phyloP scores from a whole-genome alignment of 2,113 vertebrate genomes.

The Hippoglossus stenolepis region DNA sequence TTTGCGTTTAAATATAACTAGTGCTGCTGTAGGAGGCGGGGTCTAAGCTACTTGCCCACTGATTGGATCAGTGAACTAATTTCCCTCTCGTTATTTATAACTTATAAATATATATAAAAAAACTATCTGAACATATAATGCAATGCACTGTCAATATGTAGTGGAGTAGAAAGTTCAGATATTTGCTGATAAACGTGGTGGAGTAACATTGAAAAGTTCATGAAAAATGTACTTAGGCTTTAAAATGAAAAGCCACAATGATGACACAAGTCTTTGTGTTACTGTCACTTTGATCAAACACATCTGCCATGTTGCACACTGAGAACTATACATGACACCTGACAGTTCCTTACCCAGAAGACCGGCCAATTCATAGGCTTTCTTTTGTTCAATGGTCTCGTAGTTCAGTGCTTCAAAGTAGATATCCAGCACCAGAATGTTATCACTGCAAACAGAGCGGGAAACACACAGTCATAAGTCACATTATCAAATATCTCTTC shows the following conservation, averaged over 20 bases:
- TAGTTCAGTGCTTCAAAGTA: constrained; percentile 99
- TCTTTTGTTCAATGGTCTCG: constrained; percentile 99
- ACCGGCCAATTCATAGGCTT: constrained; percentile 96
- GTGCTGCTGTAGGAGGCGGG: too few relatives aligned
- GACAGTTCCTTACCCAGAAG: constrained; percentile 89
- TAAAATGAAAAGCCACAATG: too few relatives aligned
- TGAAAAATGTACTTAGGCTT: too few relatives aligned
- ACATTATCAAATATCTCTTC: constrained; percentile 31
- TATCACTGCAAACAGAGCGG: constrained; percentile 87
- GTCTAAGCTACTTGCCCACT: too few relatives aligned
- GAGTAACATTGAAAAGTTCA: too few relatives aligned
- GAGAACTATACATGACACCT: constrained; percentile 40
- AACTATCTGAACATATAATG: not conserved
- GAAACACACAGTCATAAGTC: constrained; percentile 3
- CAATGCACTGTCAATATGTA: not conserved
- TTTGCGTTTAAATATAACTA: too few relatives aligned
- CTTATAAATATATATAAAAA: too few relatives aligned
- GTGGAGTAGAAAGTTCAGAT: too few relatives aligned
- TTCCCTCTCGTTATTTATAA: too few relatives aligned
- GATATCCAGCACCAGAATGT: constrained; percentile 98
- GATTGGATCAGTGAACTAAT: too few relatives aligned
- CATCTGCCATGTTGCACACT: constrained; percentile 37
- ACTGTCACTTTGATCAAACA: constrained; percentile 51
- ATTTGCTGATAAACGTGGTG: too few relatives aligned
- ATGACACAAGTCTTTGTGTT: constrained; percentile 32